Evolutionary conservation across 2,888 invertebrate species (phyloP).

Genomic region (Liodrosophila aerea): DNA sequence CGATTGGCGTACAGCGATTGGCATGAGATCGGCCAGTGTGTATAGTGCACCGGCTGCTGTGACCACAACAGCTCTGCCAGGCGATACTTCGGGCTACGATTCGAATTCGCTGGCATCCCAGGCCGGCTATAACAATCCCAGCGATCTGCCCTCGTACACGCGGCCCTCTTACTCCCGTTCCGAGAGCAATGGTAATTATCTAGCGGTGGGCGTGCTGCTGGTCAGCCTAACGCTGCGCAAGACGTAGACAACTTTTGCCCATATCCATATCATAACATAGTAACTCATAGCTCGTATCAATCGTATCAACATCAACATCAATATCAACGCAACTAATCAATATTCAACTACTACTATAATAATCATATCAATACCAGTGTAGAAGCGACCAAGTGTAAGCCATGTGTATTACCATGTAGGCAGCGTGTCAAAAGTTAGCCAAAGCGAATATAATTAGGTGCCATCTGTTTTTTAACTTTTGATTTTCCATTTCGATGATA

Average conservation of each 20-base stretch:
- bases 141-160: constrained; percentile 79
- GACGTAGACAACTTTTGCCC: constrained; percentile 42
- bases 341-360: constrained; percentile 13
- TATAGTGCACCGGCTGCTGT: constrained; percentile 80
- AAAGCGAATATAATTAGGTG: constrained; percentile 57
- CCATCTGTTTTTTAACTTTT: constrained; percentile 42
- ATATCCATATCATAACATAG: constrained; percentile 30
- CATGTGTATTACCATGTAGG: constrained; percentile 30
- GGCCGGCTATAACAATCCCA: constrained; percentile 71
- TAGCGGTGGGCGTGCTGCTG: constrained; percentile 79
- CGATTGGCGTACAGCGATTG: constrained; percentile 72
- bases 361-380: constrained; percentile 1
- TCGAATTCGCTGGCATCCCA: constrained; percentile 79
- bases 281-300: constrained; percentile 38
- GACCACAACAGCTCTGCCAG: constrained; percentile 66
- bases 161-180: constrained; percentile 80
- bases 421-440: constrained; percentile 53
- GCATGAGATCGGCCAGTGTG: constrained; percentile 78
- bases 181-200: constrained; percentile 82
- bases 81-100: constrained; percentile 75
- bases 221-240: constrained; percentile 79
- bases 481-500: constrained; percentile 49
- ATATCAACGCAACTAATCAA: constrained; percentile 23
- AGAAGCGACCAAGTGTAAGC: constrained; percentile 43
- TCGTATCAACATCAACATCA: constrained; percentile 8